Percentiles rank a stretch among this genome's conserved stretches.
phyloP scores from a whole-genome alignment of 2,113 vertebrate species.

The Empidonax traillii region DNA sequence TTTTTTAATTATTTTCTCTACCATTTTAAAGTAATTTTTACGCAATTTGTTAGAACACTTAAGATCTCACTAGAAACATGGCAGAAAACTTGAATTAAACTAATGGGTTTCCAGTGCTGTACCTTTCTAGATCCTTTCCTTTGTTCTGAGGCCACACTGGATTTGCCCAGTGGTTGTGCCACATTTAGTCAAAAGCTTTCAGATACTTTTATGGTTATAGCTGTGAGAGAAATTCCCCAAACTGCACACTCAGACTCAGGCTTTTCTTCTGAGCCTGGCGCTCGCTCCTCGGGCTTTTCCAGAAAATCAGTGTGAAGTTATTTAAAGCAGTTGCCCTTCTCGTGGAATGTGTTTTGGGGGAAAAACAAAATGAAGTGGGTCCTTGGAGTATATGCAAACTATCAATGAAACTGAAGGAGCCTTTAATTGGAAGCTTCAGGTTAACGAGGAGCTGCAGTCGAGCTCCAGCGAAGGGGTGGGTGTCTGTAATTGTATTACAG shows the following conservation, averaged over 20 bases:
- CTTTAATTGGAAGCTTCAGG: slow-evolving; percentile 50
- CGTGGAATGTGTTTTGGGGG: neutral
- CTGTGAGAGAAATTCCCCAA: slow-evolving; percentile 7
- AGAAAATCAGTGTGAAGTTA: slow-evolving; percentile 41
- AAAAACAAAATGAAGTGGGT: neutral
- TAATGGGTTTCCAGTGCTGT: neutral
- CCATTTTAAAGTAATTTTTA: neutral
- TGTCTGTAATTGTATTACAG: slow-evolving; percentile 40
- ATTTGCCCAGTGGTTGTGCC: neutral
- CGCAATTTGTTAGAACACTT: rapidly evolving
- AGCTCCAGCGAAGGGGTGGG: neutral
- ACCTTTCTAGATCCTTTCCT: neutral
- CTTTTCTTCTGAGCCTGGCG: slow-evolving; percentile 10
- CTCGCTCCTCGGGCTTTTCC: neutral
- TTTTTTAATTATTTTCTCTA: neutral
- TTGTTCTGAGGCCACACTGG: neutral
- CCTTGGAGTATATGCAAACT: slow-evolving; percentile 22
- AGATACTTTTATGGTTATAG: neutral
- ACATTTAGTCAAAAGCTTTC: neutral
- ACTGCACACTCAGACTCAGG: neutral
- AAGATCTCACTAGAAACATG: neutral
- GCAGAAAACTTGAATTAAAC: neutral
- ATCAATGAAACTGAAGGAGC: slow-evolving; percentile 48
- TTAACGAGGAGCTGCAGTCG: slow-evolving; percentile 39
- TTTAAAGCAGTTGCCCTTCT: slow-evolving; percentile 48